These are phyloP conservation scores for Heteromormyrus szaboi DNA, from an alignment of 2,797 vertebrate genomes.

Conservation along the genomic window DNA sequence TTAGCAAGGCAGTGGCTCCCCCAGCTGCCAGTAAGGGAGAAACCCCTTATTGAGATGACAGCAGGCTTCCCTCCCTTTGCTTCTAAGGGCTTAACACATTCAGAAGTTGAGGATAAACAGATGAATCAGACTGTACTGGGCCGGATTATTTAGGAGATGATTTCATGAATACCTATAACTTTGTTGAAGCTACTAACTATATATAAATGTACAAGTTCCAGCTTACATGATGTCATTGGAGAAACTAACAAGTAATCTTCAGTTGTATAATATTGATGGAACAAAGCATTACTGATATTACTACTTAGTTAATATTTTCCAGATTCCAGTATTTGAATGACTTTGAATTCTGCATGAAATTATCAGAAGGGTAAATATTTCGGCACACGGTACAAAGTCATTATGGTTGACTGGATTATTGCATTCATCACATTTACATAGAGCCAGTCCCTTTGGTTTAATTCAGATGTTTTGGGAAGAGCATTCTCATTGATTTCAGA, in stretches of 20 bases:
- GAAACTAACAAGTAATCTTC: neutral
- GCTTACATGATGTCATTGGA: neutral
- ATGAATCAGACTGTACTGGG: neutral
- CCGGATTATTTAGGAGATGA: neutral
- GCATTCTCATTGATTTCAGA: slow-evolving; percentile 9
- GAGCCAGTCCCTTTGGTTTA: neutral
- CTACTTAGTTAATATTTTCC: neutral
- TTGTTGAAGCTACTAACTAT: neutral
- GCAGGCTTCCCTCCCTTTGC: neutral
- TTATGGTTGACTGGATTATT: slow-evolving; percentile 17
- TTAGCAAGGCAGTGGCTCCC: neutral
- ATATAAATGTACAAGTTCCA: neutral
- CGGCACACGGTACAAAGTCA: neutral
- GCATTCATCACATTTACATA: slow-evolving; percentile 7
- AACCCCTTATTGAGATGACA: neutral
- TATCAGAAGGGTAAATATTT: slow-evolving; percentile 15
- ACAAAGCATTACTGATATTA: neutral
- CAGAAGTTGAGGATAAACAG: neutral
- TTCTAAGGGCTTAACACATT: neutral
- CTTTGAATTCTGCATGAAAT: neutral
- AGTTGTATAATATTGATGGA: neutral
- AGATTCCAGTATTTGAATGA: neutral
- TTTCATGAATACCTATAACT: neutral
- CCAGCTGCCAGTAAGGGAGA: neutral
- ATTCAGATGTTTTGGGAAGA: slow-evolving; percentile 9